Base-by-base conservation (phyloP, 2,888 invertebrate species). In the Cantharis flavilabris region DNA sequence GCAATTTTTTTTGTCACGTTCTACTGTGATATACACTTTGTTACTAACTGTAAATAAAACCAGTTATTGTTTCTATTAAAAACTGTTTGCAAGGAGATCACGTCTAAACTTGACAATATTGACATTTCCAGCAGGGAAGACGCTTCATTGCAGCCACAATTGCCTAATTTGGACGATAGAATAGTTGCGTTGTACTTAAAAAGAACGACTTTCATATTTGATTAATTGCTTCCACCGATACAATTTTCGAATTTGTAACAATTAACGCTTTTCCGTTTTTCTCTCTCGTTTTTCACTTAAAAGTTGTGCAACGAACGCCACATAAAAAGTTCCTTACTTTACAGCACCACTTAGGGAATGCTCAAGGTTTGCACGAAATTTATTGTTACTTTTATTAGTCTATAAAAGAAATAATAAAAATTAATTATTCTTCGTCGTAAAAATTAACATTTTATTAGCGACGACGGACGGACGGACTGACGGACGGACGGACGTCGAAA, bases 41-140 rank as follows among this genome's bases (percentile, higher is more conserved):
- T 73, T 77, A 67, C 70, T 77, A 77, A 71, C 71, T 77, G 73
- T 73, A 26, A 71, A 69, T 69, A 77, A 70, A 77, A 77, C 76
- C 62, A 49, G 76, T 77, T 73, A 74, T 69, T 20, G 73, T 30
- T 62, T 67, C 71, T 73, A 77, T 77, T 77, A 77, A 73, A 77
- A 73, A 77, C 76, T 73, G 62, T 77, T 77, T 74, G 73, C 73
- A 77, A 65, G 63, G 71, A 65, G 71, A 77, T 77, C 76, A 77
- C 73, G 76, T 77, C 71, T 67, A 62, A 49, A 73, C 33, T 73
- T 70, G 73, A 62, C 65, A 67, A 69, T 62, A 73, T 76, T 73
- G 76, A 72, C 62, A 65, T 73, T 76, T 76, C 73, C 72, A 73
- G 67, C 67, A 71, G 69, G 14, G 65, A 73, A 64, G 69, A 72